Evolutionary conservation across 2,113 vertebrate genomes (phyloP).

Genomic region (Spizaetus ornatus): DNA sequence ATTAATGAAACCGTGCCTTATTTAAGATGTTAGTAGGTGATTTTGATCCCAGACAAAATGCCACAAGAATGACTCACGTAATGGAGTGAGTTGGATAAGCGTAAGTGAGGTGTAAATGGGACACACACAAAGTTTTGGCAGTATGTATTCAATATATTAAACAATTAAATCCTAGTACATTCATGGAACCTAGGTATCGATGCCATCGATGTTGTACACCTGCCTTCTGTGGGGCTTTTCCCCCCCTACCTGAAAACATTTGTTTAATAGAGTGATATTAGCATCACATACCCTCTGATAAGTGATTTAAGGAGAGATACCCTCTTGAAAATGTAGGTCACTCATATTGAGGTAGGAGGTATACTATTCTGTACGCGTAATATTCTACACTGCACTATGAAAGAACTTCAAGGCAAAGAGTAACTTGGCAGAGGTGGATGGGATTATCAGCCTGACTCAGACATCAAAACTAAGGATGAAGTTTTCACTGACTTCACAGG

Average conservation of each 20-base stretch:
- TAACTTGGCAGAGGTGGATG: neutral
- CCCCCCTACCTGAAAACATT: neutral
- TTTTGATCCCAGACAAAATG: neutral
- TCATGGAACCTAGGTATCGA: fast-evolving
- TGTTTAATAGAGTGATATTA: neutral
- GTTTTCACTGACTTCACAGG: neutral
- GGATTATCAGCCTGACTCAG: neutral
- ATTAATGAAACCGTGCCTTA: neutral
- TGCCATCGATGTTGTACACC: too few species aligned
- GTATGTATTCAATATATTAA: neutral
- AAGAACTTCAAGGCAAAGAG: neutral
- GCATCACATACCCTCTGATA: neutral
- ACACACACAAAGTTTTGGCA: neutral
- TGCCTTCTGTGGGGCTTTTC: neutral
- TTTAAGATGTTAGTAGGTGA: neutral
- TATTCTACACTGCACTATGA: neutral
- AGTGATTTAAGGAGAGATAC: neutral
- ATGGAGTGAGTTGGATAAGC: neutral
- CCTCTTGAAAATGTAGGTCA: neutral
- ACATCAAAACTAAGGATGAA: neutral
- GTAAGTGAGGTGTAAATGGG: neutral
- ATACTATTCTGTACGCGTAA: neutral
- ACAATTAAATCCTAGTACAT: neutral
- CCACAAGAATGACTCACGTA: neutral
- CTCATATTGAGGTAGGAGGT: neutral